Percentiles rank a stretch among this genome's conserved stretches.
phyloP scores from a whole-genome alignment of 2,113 vertebrate genomes.

The Myxocyprinus asiaticus region DNA sequence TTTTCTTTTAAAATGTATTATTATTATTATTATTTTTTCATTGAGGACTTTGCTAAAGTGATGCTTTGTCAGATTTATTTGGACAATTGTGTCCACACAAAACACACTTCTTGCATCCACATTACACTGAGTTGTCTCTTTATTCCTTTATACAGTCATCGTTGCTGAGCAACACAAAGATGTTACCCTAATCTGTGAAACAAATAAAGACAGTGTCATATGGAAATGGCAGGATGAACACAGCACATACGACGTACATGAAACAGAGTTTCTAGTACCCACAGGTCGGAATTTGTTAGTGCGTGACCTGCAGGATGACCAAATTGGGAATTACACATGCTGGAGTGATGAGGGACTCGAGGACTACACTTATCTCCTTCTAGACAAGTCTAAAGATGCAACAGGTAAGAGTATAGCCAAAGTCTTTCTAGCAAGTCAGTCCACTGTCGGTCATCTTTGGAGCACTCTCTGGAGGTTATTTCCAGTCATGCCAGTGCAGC shows the following conservation, averaged over 20 bases:
- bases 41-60: no score
- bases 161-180: neutral
- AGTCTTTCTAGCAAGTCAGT: no score
- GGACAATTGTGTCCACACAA: no score
- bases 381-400: constrained; percentile 42
- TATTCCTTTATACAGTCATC: neutral
- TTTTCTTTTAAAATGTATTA: no score
- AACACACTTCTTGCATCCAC: no score
- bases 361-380: constrained; percentile 64
- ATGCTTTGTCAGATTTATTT: no score
- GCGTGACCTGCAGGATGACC: neutral
- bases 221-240: constrained; percentile 55
- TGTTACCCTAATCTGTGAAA: constrained; percentile 60
- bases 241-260: fast-evolving
- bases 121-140: neutral
- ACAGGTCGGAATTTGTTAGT: constrained; percentile 34
- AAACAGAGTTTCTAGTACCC: fast-evolving
- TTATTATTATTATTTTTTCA: no score
- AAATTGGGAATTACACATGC: constrained; percentile 72
- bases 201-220: neutral
- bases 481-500: no score
- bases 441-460: no score
- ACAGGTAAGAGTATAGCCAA: constrained; percentile 3
- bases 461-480: no score
- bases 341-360: constrained; percentile 54